Base-by-base conservation (phyloP, 2,113 vertebrate genomes). In the Malurus elegans region DNA sequence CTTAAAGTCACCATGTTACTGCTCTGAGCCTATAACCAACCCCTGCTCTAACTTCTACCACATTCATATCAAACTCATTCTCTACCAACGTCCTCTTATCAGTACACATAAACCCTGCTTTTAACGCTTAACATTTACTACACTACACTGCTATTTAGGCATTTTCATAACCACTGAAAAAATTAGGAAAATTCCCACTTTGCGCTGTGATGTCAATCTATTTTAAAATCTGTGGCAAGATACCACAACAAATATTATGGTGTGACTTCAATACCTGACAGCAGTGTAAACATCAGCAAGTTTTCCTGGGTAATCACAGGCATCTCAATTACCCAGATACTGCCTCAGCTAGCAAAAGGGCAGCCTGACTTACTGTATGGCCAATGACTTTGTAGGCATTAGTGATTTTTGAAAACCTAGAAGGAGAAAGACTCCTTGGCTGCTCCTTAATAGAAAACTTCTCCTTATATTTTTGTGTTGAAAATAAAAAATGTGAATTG, bases 281-380 rank as follows among this genome's bases (percentile, higher is more conserved):
- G 83, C 70, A 96, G 65, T 75, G 84, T 87, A 91, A 93, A 93
- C 91, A 95, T 96, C 95, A 97, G 95, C 89, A 89, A 75, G 61
- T 96, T 92, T 95, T 95, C 73, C 76, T 16, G n/a, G 65, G 40
- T 85, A 84, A 74, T 94, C 88, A 86, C 76, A 88, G 61, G 57
- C 84, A 92, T 84, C 83, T 95, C 84, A 92, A 91, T 97, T 96
- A 95, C 53, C 86, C 0, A 0, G 79, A 84, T 36, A 89, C 61
- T 81, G 80, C 54, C 80, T 92, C 76, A 84, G 83, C 65, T 65
- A 92, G 78, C 73, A 50, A 87, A 95, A 96, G 96, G 89, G 71
- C 80, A 89, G 72, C n/a, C 69, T 79, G 92, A 91, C 94, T 90
- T 91, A 74, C 73, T 3, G 6, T 25, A 34, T 17, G 44, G 69